Evolutionary conservation across 2,113 vertebrate species (phyloP).

Genomic region (Ameiurus melas): DNA sequence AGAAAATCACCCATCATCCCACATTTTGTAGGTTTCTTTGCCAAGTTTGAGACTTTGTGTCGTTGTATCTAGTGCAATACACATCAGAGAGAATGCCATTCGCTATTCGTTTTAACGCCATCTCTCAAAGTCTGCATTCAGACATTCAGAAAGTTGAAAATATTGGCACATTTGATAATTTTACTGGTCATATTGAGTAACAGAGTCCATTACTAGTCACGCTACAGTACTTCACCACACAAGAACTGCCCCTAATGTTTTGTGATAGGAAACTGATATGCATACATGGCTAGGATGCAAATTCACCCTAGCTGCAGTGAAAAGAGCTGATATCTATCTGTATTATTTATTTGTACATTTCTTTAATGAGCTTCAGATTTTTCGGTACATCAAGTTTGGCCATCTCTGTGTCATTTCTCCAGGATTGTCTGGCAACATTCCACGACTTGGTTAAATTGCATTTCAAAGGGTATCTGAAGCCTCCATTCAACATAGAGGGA

Average conservation of each 20-base stretch:
- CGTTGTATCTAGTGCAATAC: neutral
- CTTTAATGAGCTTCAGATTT: neutral
- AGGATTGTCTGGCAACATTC: slow-evolving; percentile 67
- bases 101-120: neutral
- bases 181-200: neutral
- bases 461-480: slow-evolving; percentile 69
- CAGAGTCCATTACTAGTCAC: neutral
- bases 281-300: neutral
- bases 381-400: neutral
- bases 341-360: neutral
- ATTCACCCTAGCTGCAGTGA: neutral
- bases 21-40: neutral
- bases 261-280: neutral
- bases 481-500: slow-evolving; percentile 67
- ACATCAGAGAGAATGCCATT: neutral
- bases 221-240: neutral
- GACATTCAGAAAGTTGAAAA: neutral
- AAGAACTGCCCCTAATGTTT: neutral
- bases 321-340: neutral
- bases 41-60: neutral
- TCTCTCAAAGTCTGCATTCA: neutral
- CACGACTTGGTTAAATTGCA: slow-evolving; percentile 67
- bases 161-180: neutral
- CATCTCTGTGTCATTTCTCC: neutral
- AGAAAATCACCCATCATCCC: too few relatives aligned